Evolutionary conservation across 2,797 vertebrate genomes (phyloP).

Genomic region (Cryptoprocta ferox): DNA sequence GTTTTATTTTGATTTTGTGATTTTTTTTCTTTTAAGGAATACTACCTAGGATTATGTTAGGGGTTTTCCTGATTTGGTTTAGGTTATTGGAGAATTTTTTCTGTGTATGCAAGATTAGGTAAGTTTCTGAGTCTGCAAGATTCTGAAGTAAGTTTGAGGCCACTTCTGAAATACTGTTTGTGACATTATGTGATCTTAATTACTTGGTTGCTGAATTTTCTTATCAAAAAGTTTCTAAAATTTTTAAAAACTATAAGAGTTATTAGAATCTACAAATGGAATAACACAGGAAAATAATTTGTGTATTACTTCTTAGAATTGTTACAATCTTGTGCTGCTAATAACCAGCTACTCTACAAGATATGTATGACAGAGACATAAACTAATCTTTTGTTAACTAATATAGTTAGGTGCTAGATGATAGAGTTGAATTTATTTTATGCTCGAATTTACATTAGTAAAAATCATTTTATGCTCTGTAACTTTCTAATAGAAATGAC

Average conservation of each 20-base stretch:
- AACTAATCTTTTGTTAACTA: background rate
- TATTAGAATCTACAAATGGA: background rate
- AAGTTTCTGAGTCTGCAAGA: background rate
- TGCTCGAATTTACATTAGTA: background rate
- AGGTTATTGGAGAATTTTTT: background rate
- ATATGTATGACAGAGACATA: background rate
- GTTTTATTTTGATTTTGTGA: background rate
- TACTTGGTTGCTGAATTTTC: background rate
- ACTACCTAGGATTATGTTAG: background rate
- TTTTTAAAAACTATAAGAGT: background rate
- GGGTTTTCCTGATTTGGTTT: background rate
- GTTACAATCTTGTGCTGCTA: background rate
- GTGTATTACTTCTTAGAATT: background rate
- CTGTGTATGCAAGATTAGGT: background rate
- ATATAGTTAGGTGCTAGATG: background rate
- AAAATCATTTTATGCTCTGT: background rate
- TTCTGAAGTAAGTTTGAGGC: background rate
- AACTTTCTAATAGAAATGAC: background rate
- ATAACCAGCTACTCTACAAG: background rate
- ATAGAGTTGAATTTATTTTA: background rate
- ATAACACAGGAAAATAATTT: background rate
- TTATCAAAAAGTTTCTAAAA: background rate
- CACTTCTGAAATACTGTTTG: background rate
- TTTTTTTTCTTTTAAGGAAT: background rate
- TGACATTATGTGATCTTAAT: background rate